A percentile compares a stretch with the other conserved stretches of the same genome.
Conservation (phyloP, 2,888 invertebrate genomes). For the Tachina lurida region DNA sequence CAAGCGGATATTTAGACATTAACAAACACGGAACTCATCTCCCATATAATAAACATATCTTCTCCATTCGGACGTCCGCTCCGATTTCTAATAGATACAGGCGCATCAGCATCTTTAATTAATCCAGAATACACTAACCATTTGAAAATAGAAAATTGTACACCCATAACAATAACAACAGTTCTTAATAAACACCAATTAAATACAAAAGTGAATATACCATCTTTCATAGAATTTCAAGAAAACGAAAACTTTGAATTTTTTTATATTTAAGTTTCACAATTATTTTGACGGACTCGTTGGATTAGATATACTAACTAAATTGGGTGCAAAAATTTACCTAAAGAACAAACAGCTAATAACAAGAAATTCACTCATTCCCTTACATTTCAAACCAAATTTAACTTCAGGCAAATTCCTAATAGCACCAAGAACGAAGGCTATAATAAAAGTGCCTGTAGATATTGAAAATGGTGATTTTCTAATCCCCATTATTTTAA, state of each 20-base stretch:
- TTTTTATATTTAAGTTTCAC: conserved; percentile 2
- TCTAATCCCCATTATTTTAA: conserved; percentile 26
- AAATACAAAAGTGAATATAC: too few species aligned
- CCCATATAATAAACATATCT: conserved; percentile 57
- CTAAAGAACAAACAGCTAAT: conserved; percentile 12
- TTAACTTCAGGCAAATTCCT: conserved; percentile 10
- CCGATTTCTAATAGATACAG: conserved; percentile 60
- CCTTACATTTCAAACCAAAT: conserved; percentile 18
- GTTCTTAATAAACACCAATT: too few species aligned
- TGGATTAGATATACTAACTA: conserved; percentile 4
- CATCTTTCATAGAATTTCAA: too few species aligned
- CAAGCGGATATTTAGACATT: conserved; percentile 26
- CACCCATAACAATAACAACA: too few species aligned
- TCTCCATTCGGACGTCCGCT: conserved; percentile 58
- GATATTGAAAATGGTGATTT: too few species aligned
- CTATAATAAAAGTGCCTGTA: too few species aligned
- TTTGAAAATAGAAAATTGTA: too few species aligned
- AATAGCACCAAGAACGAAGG: too few species aligned
- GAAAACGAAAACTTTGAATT: too few species aligned
- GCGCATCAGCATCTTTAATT: too few species aligned
- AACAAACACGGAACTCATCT: conserved; percentile 19
- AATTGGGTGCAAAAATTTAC: conserved; percentile 12
- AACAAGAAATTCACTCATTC: neutral
- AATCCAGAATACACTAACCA: too few species aligned
- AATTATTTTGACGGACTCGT: conserved; percentile 6